Evolutionary conservation across 2,888 invertebrate genomes (phyloP).

Genomic region (Ectemnius cavifrons): DNA sequence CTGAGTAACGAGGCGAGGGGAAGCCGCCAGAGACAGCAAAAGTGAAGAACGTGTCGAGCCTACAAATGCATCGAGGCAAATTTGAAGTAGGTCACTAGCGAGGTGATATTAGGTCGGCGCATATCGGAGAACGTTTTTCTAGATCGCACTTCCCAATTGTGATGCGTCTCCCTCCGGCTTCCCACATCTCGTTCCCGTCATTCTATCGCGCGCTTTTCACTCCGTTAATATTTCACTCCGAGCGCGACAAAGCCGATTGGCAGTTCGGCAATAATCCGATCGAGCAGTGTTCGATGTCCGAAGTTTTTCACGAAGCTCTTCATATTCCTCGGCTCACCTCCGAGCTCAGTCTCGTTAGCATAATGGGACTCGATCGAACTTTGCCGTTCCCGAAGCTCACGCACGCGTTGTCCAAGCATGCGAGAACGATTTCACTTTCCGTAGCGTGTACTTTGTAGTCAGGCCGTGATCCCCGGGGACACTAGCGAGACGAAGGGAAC

Average conservation of each 20-base stretch:
- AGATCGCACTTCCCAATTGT: constrained; percentile 9
- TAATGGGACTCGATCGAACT: background rate
- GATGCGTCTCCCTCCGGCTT: constrained; percentile 42
- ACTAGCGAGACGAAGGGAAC: constrained; percentile 41
- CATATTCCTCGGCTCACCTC: constrained; percentile 1
- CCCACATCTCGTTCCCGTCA: constrained; percentile 27
- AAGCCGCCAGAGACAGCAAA: constrained; percentile 21
- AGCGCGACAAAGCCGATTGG: background rate
- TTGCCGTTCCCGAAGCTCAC: background rate
- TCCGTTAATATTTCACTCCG: too few relatives aligned
- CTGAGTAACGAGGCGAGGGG: constrained; percentile 28
- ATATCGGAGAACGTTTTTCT: constrained; percentile 6
- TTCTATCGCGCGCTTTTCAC: too few relatives aligned
- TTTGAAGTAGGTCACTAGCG: constrained; percentile 65
- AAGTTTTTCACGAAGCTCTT: background rate
- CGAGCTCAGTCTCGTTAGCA: constrained; percentile 3
- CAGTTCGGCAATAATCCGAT: background rate
- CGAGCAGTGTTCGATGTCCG: background rate
- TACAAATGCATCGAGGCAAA: constrained; percentile 36
- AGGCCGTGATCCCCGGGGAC: constrained; percentile 17
- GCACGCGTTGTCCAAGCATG: constrained; percentile 27
- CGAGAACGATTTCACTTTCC: constrained; percentile 43
- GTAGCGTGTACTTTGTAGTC: constrained; percentile 10
- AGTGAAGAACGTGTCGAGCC: constrained; percentile 32
- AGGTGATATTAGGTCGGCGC: constrained; percentile 35